Evolutionary conservation across 2,888 invertebrate species (phyloP).

Genomic region (Coelogynopora nodosa): DNA sequence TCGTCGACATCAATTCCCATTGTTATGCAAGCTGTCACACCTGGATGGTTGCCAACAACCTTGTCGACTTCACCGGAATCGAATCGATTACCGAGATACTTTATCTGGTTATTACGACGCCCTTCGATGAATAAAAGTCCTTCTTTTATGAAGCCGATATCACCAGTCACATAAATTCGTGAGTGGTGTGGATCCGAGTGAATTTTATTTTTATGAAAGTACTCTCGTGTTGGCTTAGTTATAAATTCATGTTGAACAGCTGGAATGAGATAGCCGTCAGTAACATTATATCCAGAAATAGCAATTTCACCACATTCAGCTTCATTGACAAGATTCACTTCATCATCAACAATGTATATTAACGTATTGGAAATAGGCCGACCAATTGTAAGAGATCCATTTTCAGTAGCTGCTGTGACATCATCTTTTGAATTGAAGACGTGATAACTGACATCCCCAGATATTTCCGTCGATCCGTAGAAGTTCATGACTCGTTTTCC

Average conservation of each 20-base stretch:
- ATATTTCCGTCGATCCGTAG: neutral
- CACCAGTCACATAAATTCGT: neutral
- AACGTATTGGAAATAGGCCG: neutral
- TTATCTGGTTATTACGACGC: neutral
- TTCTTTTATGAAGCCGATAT: neutral
- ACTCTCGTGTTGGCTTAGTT: neutral
- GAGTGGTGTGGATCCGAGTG: neutral
- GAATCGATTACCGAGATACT: neutral
- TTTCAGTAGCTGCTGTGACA: neutral
- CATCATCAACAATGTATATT: neutral
- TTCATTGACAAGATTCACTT: neutral
- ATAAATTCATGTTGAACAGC: too few relatives aligned
- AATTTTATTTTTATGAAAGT: neutral
- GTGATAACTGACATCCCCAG: neutral
- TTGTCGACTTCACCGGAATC: neutral
- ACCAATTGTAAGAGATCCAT: neutral
- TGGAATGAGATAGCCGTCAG: neutral
- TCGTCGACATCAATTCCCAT: neutral
- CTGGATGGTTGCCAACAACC: neutral
- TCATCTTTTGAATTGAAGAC: neutral
- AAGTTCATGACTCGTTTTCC: neutral
- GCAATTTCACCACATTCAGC: neutral
- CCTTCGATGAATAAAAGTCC: neutral
- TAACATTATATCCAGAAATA: neutral
- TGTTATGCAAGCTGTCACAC: neutral